Evolutionary conservation across 2,113 vertebrate species (phyloP).

Genomic region (Condylura cristata): DNA sequence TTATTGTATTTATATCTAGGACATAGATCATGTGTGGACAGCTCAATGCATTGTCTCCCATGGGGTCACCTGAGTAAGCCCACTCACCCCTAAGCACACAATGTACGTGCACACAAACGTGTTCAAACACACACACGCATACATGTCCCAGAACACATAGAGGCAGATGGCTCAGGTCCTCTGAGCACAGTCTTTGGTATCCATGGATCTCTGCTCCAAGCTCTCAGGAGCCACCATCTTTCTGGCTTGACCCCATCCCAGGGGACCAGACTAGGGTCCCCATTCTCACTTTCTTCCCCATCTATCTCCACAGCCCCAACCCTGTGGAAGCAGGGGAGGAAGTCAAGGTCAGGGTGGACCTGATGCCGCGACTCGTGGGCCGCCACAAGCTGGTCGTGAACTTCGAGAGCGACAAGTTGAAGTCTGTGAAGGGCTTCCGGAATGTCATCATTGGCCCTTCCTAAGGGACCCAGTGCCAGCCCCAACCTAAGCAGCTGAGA

Average conservation of each 20-base stretch:
- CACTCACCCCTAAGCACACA: neutral
- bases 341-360: constrained; percentile 88
- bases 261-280: neutral
- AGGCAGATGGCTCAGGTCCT: neutral
- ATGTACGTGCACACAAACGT: no score
- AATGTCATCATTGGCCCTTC: constrained; percentile 89
- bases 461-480: neutral
- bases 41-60: neutral
- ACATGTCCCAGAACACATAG: neutral
- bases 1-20: neutral
- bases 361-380: constrained; percentile 87
- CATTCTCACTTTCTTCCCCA: neutral
- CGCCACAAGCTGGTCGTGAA: constrained; percentile 93
- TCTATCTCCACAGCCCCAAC: neutral
- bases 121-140: neutral
- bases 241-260: accelerated
- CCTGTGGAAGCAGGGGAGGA: constrained; percentile 86
- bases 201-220: accelerated
- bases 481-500: neutral
- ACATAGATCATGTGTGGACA: neutral
- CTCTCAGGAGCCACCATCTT: neutral
- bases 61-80: neutral
- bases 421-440: constrained; percentile 92
- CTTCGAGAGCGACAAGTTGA: constrained; percentile 92
- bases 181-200: accelerated